Evolutionary conservation across 1,140 invertebrate genomes (phyloP), one percentile per base, ranked within the genome.

Genomic region (Heliconius hermathena): DNA sequence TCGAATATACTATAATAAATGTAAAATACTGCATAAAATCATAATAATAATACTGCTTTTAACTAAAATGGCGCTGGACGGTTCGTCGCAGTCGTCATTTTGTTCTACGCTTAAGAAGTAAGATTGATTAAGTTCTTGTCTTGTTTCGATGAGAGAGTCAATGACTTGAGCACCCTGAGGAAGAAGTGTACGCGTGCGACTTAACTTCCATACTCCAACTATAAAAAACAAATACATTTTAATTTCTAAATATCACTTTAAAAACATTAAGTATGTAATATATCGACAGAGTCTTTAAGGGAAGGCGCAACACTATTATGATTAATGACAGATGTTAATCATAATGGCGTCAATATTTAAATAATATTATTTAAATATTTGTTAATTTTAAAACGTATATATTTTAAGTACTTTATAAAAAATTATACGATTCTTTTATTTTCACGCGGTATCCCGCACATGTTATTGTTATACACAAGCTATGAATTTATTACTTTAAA

Each of bases 171-270:
- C 76, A 1, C 77, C 82, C 6, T 73, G 76, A 1, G 76, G 70
- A 52, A 80, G 79, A 54, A 88, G 41, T n/a, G 60, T 22, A 41
- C 74, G 78, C 52, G 80, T 84, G 8, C 91, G 84, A 76, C 91
- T 93, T 13, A 90, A 83, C 26, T 89, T 88, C 89, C 89, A 90
- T 36, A 81, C 85, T 5, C 83, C 83, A 66, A 90, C 89, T 90
- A 76, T 72, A 79, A 82, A 78, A 74, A 78, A 8, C 71, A 82
- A 80, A 33, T 1, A 52, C 0, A 22, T 22, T 11, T 22, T 60
- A 26, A 22, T 60, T 46, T 5, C 4, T 0, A 13, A 46, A 46
- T 16, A 46, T 46, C 3, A 46, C 41, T 16, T 16, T 4, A 3
- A 46, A 46, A 46, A 46, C 4, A 16, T n/a, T n/a, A 11, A 4